Conservation (phyloP, 2,888 invertebrate genomes). For the Cephonodes hylas region DNA sequence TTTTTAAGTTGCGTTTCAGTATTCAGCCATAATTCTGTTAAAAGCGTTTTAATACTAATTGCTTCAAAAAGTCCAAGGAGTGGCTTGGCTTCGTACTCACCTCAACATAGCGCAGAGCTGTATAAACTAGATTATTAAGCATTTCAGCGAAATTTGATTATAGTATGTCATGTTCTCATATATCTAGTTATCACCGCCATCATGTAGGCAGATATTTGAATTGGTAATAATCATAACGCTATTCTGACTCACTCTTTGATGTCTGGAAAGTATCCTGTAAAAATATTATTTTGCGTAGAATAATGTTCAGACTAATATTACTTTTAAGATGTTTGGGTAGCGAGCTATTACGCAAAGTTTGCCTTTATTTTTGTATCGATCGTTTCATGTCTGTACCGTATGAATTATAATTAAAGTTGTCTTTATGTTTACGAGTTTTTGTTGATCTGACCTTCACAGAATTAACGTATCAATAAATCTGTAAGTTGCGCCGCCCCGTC, state of each 20-base stretch:
- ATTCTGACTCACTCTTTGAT: neutral
- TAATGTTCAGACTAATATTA: neutral
- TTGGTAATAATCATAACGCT: neutral
- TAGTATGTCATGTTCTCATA: neutral
- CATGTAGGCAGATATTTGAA: neutral
- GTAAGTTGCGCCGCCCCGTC: constrained; percentile 1
- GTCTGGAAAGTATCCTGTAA: neutral
- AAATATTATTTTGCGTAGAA: neutral
- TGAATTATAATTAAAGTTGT: neutral
- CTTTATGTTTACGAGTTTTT: neutral
- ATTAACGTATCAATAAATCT: constrained; percentile 22
- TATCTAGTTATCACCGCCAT: neutral
- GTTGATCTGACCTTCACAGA: constrained; percentile 17
- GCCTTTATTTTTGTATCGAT: neutral
- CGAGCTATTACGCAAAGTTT: neutral
- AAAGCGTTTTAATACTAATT: too few species aligned
- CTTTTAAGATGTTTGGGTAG: neutral
- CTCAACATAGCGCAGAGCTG: too few species aligned
- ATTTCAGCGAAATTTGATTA: neutral
- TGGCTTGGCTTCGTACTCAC: too few species aligned
- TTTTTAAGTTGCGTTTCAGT: too few species aligned
- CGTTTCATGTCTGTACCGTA: neutral
- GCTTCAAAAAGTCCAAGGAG: too few species aligned
- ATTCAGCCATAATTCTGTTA: too few species aligned
- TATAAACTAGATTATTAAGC: too few species aligned